Percentiles rank a stretch among this genome's conserved stretches.
phyloP scores from a whole-genome alignment of 2,113 vertebrate genomes.

The Microcebus jonahi region DNA sequence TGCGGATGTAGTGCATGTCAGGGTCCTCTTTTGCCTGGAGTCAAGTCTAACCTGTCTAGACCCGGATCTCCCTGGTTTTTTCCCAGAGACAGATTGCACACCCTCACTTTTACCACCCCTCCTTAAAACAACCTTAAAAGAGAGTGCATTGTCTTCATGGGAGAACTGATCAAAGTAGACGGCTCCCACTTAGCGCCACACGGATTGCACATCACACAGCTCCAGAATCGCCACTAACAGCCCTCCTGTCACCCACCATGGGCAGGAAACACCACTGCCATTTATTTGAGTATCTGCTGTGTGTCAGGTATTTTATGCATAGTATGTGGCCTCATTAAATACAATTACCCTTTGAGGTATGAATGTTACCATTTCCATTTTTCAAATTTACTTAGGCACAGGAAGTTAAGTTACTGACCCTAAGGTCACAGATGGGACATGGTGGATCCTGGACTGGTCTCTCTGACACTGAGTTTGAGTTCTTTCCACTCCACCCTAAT shows the following conservation, averaged over 20 bases:
- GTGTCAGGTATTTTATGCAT: not conserved
- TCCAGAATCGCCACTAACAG: not conserved
- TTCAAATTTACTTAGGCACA: not conserved
- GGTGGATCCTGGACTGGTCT: not conserved
- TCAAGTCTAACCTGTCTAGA: not conserved
- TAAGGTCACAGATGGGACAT: not conserved
- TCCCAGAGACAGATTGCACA: not conserved
- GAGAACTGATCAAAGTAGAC: not conserved
- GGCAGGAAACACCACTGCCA: not conserved
- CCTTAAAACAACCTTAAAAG: not conserved
- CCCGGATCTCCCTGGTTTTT: not conserved
- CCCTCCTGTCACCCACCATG: not conserved
- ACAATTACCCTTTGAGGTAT: not conserved
- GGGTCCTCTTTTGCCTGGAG: not conserved
- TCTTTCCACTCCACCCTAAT: not conserved
- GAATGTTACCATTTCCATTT: not conserved
- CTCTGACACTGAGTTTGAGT: not conserved
- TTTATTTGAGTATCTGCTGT: not conserved
- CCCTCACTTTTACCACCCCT: not conserved
- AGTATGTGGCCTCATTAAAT: not conserved
- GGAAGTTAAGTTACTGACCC: not conserved
- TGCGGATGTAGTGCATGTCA: fast-evolving
- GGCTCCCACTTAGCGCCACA: not conserved
- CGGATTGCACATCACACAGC: not conserved
- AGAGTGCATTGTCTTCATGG: not conserved